Evolutionary conservation across 2,113 vertebrate species (phyloP).

Genomic region (Lamprologus callipterus): DNA sequence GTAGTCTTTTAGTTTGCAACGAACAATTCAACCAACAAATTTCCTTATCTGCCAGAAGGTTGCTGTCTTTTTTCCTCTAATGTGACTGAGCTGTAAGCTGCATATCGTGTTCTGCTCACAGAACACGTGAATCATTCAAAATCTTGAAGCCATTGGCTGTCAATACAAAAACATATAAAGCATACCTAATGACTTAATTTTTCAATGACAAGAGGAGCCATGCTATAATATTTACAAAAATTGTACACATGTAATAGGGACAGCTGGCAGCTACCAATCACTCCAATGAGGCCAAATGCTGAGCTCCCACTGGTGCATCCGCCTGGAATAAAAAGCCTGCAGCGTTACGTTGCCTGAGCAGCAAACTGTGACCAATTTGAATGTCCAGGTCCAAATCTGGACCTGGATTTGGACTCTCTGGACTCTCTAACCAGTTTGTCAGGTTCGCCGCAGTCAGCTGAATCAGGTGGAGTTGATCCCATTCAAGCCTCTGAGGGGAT

Average conservation of each 20-base stretch:
- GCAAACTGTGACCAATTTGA: background rate
- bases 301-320: background rate
- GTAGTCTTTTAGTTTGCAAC: background rate
- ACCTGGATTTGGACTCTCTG: too few species aligned
- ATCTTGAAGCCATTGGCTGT: background rate
- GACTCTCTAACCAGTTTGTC: background rate
- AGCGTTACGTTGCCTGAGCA: background rate
- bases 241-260: background rate
- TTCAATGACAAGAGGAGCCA: background rate
- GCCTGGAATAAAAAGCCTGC: background rate
- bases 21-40: background rate
- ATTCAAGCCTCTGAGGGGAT: background rate
- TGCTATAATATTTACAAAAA: background rate
- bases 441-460: background rate
- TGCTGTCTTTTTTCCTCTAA: background rate
- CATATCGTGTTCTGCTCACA: background rate
- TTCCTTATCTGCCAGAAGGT: background rate
- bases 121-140: background rate
- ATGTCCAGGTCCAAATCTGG: background rate
- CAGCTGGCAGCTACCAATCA: background rate
- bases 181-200: background rate
- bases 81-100: background rate
- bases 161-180: background rate
- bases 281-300: background rate
- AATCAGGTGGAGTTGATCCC: background rate